phyloP scores from a whole-genome alignment of 2,797 vertebrate genomes.

The Helostoma temminkii region DNA sequence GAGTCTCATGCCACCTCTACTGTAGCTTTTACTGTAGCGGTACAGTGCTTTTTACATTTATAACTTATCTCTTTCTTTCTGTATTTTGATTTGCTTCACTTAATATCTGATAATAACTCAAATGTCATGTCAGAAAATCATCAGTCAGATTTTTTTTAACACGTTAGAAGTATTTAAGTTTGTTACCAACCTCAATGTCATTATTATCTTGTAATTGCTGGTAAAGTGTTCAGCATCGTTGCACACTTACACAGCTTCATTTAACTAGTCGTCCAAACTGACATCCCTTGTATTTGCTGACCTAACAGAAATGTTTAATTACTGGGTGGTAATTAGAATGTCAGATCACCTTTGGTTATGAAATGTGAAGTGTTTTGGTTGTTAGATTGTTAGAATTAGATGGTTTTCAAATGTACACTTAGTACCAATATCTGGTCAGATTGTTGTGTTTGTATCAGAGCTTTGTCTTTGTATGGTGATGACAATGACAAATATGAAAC shows the following conservation, averaged over 20 bases:
- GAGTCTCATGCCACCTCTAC: too few relatives aligned
- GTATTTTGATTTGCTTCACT: too few relatives aligned
- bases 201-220: background rate
- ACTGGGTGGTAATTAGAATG: slow-evolving; percentile 17
- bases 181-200: background rate
- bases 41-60: background rate
- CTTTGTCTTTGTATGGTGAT: background rate
- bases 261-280: slow-evolving; percentile 15
- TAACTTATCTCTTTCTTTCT: background rate
- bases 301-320: slow-evolving; percentile 21
- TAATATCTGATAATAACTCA: too few relatives aligned
- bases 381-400: too few relatives aligned
- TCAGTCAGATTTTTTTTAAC: too few relatives aligned
- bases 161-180: background rate
- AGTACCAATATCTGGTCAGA: too few relatives aligned
- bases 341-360: slow-evolving; percentile 27
- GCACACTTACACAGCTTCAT: background rate
- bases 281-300: slow-evolving; percentile 36
- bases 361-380: slow-evolving; percentile 33
- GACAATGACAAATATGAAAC: slow-evolving; percentile 1
- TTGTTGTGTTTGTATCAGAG: background rate
- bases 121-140: too few relatives aligned
- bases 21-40: too few relatives aligned
- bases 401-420: too few relatives aligned
- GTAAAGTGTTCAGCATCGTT: background rate